Percentiles rank a stretch among this genome's conserved stretches.
These are phyloP conservation scores for Beris morrisii DNA, from an alignment of 2,888 invertebrate genomes.

Conservation along the genomic window DNA sequence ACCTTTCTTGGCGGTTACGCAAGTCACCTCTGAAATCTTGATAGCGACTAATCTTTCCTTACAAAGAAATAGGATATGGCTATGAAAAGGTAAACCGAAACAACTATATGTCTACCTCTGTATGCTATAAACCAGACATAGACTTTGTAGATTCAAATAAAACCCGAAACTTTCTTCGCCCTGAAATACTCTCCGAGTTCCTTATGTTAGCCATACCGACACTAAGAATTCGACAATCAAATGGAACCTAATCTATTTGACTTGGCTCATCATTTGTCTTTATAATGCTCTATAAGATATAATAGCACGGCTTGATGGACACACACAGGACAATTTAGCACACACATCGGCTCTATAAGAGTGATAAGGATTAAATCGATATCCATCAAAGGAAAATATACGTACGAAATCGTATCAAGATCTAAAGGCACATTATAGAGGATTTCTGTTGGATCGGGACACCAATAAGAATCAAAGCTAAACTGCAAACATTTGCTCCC, in stretches of 20 bases:
- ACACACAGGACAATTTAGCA: constrained; percentile 3
- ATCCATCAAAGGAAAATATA: constrained; percentile 9
- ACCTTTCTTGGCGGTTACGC: no score
- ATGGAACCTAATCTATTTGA: constrained; percentile 1
- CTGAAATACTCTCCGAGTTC: not conserved
- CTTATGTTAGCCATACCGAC: not conserved
- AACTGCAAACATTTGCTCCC: constrained; percentile 23
- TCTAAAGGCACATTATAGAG: not conserved
- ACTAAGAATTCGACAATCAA: not conserved
- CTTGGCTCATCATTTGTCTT: no score
- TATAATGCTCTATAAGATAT: constrained; percentile 1
- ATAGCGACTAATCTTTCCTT: no score
- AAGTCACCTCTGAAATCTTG: no score
- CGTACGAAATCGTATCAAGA: not conserved
- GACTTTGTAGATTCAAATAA: no score
- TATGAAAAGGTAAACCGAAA: no score
- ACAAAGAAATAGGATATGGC: no score
- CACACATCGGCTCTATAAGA: not conserved
- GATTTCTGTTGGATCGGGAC: not conserved
- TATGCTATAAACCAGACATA: no score
- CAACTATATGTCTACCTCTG: no score
- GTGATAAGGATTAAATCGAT: constrained; percentile 13
- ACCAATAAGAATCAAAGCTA: not conserved
- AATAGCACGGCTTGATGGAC: constrained; percentile 8
- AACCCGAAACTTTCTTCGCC: no score